Conservation (phyloP, 2,113 vertebrate species). For the Scomber scombrus region DNA sequence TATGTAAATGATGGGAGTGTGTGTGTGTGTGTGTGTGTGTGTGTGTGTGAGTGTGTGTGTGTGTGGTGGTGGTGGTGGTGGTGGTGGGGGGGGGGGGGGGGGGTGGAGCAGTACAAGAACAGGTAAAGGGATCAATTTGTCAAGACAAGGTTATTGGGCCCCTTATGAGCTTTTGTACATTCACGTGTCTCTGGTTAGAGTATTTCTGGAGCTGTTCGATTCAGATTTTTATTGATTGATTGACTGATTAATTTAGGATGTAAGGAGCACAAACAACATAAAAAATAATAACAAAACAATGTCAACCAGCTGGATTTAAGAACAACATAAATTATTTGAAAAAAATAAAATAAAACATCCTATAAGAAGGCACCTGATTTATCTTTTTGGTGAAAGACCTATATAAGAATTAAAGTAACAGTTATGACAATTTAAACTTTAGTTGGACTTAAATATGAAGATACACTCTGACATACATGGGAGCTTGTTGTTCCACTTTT, state of each 20-base stretch:
- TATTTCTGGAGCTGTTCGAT: neutral
- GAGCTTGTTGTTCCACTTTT: neutral
- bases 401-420: too few species aligned
- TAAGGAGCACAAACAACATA: neutral
- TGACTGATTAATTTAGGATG: neutral
- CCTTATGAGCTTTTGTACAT: conserved; percentile 31
- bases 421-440: neutral
- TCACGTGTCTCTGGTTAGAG: conserved; percentile 1
- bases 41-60: conserved; percentile 50
- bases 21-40: conserved; percentile 51
- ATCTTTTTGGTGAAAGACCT: neutral
- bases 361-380: neutral
- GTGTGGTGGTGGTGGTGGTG: too few species aligned
- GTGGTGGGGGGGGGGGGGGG: conserved; percentile 37
- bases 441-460: neutral
- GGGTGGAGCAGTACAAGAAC: conserved; percentile 55
- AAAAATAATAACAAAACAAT: conserved; percentile 6
- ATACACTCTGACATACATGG: too few species aligned
- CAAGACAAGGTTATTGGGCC: conserved; percentile 70
- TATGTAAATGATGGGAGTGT: conserved; percentile 79
- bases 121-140: conserved; percentile 81
- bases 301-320: conserved; percentile 1
- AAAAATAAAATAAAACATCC: neutral
- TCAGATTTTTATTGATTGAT: conserved; percentile 18
- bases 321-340: neutral